Evolutionary conservation across 2,113 vertebrate genomes (phyloP), one percentile per base, ranked within the genome.

Genomic region (Chitala chitala): DNA sequence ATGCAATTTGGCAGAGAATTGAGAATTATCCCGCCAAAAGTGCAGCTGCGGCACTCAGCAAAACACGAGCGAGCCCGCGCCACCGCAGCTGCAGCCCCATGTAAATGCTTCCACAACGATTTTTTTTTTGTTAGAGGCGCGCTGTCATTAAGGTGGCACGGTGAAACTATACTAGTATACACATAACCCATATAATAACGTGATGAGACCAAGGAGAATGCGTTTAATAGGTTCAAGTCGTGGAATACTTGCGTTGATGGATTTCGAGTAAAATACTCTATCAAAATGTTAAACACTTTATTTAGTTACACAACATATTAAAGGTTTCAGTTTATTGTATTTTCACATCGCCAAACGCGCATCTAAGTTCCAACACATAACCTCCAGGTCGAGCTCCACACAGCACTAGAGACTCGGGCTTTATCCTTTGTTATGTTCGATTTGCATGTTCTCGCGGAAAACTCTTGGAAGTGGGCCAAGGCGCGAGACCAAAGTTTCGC

Each of bases 401-500:
- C 56, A n/a, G 31, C 31, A 36, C 46, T 48, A n/a, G 13, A 9
- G 54, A 22, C 56, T 63, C 17, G 12, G 71, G 42, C 20, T 63
- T 63, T 7, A 36, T 46, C 44, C 24, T 48, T 50, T 73, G 72
- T 73, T 73, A 13, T 6, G 61, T 55, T 50, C 9, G n/a, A 73
- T 78, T 72, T 78, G 2, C 50, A 63, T 81, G 80, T 75, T 89
- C 82, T 88, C 90, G 91, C 90, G 90, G 86, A 77, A 84, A 50
- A 0, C 36, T 4, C 2, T 69, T 3, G 17, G 40, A 78, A 75
- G 55, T 38, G 36, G 82, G 76, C 83, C 84, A 75, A 79, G 84
- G 83, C 82, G 87, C 90, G 90, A 90, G 90, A 91, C 70, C 75
- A 78, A 79, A 69, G 64, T 92, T 85, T 92, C 91, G 90, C 91